These are phyloP conservation scores for Malaclemys terrapin DNA, from an alignment of 2,113 vertebrate species.

Conservation along the genomic window DNA sequence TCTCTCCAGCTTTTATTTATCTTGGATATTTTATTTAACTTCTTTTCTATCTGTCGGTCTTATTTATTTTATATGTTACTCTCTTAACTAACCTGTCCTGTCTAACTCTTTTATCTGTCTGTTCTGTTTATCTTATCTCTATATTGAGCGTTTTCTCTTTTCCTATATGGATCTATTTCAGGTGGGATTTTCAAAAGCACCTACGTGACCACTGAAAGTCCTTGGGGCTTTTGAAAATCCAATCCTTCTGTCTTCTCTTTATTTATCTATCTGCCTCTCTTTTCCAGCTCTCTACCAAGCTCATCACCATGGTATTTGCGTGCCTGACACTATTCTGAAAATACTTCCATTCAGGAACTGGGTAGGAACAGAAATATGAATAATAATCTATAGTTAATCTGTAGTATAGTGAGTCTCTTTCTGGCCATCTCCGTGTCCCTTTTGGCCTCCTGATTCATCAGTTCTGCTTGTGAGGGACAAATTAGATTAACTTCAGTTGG, in stretches of 20 bases:
- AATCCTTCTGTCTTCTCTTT: neutral
- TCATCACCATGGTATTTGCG: neutral
- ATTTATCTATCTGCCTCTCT: neutral
- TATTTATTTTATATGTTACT: neutral
- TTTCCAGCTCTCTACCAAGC: neutral
- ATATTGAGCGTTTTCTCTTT: neutral
- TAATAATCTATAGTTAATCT: neutral
- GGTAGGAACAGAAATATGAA: neutral
- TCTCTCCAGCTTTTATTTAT: neutral
- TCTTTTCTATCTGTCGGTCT: neutral
- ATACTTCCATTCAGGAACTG: neutral
- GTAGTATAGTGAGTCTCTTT: neutral
- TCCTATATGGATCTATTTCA: neutral
- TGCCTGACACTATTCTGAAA: neutral
- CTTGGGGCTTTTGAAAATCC: neutral
- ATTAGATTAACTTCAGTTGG: neutral
- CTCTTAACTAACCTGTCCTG: neutral
- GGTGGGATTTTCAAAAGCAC: neutral
- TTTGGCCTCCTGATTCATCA: neutral
- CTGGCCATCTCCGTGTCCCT: neutral
- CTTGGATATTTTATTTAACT: neutral
- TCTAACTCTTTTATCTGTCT: neutral
- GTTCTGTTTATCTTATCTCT: neutral
- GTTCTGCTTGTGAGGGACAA: neutral
- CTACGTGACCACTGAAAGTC: neutral